phyloP scores from a whole-genome alignment of 2,888 invertebrate genomes.

The Galeruca laticollis region DNA sequence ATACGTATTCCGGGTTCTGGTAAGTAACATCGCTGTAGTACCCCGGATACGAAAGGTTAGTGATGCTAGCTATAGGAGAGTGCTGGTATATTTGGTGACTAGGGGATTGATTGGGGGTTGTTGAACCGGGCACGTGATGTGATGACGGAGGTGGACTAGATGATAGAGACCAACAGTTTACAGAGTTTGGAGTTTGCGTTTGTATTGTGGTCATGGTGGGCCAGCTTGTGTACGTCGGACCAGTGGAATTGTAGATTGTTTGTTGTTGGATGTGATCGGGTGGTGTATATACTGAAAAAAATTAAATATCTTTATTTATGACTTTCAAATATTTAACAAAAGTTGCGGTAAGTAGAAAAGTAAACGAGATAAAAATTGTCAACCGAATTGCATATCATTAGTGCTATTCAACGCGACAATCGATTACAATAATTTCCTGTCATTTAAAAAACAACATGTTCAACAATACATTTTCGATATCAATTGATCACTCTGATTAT shows the following conservation, averaged over 20 bases:
- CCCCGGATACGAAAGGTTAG: slow-evolving; percentile 63
- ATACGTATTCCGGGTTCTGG: slow-evolving; percentile 62
- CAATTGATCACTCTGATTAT: no score
- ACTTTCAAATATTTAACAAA: not conserved
- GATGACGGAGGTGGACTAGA: slow-evolving; percentile 66
- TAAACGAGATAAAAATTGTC: no score
- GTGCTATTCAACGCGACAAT: no score
- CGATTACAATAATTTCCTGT: no score
- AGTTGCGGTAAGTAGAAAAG: no score
- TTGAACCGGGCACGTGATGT: slow-evolving; percentile 62
- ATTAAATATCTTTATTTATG: not conserved
- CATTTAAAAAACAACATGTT: no score
- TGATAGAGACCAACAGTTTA: slow-evolving; percentile 66
- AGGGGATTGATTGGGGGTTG: slow-evolving; percentile 64
- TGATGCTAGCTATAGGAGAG: slow-evolving; percentile 60
- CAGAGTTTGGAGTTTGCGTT: slow-evolving; percentile 62
- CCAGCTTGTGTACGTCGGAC: slow-evolving; percentile 64
- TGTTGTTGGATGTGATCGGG: slow-evolving; percentile 66
- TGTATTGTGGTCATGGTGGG: slow-evolving; percentile 61
- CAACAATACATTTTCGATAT: no score
- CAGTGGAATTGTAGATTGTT: slow-evolving; percentile 57
- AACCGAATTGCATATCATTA: no score
- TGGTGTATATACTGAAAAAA: slow-evolving; percentile 63
- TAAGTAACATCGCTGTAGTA: slow-evolving; percentile 64
- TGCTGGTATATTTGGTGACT: slow-evolving; percentile 64